Evolutionary conservation across 2,888 invertebrate species (phyloP).

Genomic region (Panzeria rudis): DNA sequence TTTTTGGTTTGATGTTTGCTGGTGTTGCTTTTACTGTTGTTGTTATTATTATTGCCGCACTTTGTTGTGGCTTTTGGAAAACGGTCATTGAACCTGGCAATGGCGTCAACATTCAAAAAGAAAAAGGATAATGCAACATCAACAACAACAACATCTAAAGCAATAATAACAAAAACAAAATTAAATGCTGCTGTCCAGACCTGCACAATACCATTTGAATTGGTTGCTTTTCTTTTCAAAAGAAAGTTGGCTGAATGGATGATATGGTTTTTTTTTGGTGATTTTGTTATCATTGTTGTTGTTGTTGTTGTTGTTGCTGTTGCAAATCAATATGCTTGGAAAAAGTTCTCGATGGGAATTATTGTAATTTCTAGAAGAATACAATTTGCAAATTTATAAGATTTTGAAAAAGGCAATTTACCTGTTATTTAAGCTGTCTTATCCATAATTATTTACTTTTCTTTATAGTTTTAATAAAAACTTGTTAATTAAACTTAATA

Average conservation of each 20-base stretch:
- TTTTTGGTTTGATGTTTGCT: conserved; percentile 65
- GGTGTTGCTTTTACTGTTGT: conserved; percentile 63
- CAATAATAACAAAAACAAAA: conserved; percentile 43
- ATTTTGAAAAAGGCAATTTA: conserved; percentile 16
- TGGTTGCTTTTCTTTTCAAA: conserved; percentile 57
- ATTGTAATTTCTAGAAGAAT: neutral
- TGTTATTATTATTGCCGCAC: conserved; percentile 74
- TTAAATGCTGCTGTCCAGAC: conserved; percentile 65
- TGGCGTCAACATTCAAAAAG: conserved; percentile 65
- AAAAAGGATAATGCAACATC: conserved; percentile 62
- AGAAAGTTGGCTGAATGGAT: conserved; percentile 52
- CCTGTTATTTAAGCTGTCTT: conserved; percentile 32
- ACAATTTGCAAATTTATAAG: neutral
- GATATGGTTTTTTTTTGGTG: conserved; percentile 58
- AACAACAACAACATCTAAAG: conserved; percentile 47
- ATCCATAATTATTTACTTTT: conserved; percentile 35
- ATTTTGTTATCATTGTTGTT: conserved; percentile 36
- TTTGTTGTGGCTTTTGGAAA: conserved; percentile 70
- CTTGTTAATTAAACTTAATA: conserved; percentile 36
- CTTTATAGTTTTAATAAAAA: conserved; percentile 13
- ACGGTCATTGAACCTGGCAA: conserved; percentile 79
- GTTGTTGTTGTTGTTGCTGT: conserved; percentile 26
- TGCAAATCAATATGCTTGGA: conserved; percentile 47
- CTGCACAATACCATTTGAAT: conserved; percentile 69
- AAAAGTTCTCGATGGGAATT: conserved; percentile 11